A percentile compares a stretch with the other conserved stretches of the same genome.
These are phyloP conservation scores for Tetraneura akinire DNA, from an alignment of 1,140 invertebrate species.

Conservation along the genomic window DNA sequence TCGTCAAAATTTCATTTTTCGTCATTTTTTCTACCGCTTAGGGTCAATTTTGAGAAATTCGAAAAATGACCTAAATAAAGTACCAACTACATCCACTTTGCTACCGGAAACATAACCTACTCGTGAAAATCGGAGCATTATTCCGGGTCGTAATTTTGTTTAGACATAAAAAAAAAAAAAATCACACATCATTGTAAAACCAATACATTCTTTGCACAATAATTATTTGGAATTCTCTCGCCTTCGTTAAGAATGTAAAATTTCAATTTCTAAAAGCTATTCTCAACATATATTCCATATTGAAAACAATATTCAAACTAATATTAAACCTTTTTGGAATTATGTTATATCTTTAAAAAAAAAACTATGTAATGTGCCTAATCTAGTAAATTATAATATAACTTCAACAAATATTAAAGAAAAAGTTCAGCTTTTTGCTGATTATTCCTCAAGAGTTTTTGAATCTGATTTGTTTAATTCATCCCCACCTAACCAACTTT, in stretches of 20 bases:
- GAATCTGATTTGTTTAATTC: not conserved
- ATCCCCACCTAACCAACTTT: not conserved
- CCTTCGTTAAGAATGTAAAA: slow-evolving; percentile 1
- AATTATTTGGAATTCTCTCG: slow-evolving; percentile 1
- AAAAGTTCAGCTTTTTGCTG: slow-evolving; percentile 2
- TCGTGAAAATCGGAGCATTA: too few species aligned
- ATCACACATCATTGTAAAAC: too few species aligned
- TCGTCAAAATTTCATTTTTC: too few species aligned
- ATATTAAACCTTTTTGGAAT: slow-evolving; percentile 9
- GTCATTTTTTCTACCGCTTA: too few species aligned
- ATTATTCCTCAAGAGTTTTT: slow-evolving; percentile 3
- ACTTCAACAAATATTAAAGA: not conserved
- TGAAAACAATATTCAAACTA: slow-evolving; percentile 5
- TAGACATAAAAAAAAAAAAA: too few species aligned
- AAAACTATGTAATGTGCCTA: not conserved
- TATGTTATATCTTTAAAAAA: not conserved
- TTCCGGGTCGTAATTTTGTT: too few species aligned
- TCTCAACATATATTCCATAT: not conserved
- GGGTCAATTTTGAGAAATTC: too few species aligned
- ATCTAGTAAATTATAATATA: not conserved
- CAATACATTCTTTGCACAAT: not conserved
- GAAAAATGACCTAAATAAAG: too few species aligned
- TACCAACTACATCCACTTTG: too few species aligned
- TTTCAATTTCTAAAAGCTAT: not conserved
- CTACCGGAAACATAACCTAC: too few species aligned